Percentiles rank a stretch among this genome's conserved stretches.
Evolutionary conservation across 2,113 vertebrate genomes (phyloP).

Genomic region (Sterrhoptilus dennistouni): DNA sequence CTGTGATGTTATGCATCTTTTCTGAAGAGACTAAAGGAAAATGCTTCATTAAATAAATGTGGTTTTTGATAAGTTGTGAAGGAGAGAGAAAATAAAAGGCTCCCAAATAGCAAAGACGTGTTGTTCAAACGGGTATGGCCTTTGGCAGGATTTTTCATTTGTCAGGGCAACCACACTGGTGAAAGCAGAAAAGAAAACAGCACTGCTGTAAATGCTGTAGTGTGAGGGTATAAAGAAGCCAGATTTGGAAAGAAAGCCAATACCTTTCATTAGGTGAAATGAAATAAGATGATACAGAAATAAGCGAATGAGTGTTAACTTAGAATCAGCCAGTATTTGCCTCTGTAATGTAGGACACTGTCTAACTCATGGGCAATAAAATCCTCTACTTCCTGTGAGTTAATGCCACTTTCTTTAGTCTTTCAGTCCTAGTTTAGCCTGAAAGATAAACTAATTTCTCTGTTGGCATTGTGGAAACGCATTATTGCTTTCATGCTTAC

Average conservation of each 20-base stretch:
- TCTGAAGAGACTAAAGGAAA: not conserved
- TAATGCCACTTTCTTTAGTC: not conserved
- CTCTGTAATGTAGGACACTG: not conserved
- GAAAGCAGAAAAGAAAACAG: not conserved
- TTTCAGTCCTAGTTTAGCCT: not conserved
- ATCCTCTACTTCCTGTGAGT: not conserved
- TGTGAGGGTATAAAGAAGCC: not conserved
- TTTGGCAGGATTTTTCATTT: not conserved
- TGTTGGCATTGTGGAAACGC: not conserved
- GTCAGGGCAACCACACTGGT: not conserved
- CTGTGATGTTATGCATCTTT: not conserved
- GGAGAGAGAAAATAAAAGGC: not conserved
- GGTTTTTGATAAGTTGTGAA: not conserved
- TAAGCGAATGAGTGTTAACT: not conserved
- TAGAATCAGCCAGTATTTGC: not conserved
- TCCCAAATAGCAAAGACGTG: not conserved
- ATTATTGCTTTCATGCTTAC: not conserved
- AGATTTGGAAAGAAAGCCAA: not conserved
- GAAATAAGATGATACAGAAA: fast-evolving
- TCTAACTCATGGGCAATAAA: not conserved
- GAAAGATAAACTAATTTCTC: not conserved
- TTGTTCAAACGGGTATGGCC: not conserved
- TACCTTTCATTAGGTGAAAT: not conserved
- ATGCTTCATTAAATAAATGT: not conserved
- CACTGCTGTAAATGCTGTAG: not conserved